These are phyloP conservation scores for Drosophila rhopaloa DNA, from an alignment of 1,140 invertebrate species.

Conservation along the genomic window DNA sequence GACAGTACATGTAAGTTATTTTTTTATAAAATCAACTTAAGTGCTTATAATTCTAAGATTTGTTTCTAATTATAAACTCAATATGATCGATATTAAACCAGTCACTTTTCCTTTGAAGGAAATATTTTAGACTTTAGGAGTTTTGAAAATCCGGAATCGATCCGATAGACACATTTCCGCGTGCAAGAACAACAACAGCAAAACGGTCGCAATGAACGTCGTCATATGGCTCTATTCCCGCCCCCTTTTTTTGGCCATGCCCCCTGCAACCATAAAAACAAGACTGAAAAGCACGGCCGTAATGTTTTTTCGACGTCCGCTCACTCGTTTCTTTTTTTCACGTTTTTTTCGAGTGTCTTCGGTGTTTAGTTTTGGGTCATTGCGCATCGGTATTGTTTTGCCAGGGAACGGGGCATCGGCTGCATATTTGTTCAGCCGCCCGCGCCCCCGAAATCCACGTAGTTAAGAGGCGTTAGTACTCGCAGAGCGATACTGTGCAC, in stretches of 20 bases:
- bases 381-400: constrained; percentile 79
- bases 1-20: no score
- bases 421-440: constrained; percentile 72
- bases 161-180: constrained; percentile 8
- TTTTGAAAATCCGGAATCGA: not conserved
- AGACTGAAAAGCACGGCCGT: constrained; percentile 54
- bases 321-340: constrained; percentile 16
- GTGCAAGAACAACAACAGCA: constrained; percentile 16
- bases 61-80: no score
- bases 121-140: not conserved
- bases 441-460: constrained; percentile 19
- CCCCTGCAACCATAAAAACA: constrained; percentile 46
- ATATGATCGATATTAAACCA: no score
- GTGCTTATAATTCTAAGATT: no score
- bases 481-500: constrained; percentile 32
- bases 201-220: constrained; percentile 43
- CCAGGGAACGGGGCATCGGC: constrained; percentile 41
- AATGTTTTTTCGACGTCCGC: constrained; percentile 63
- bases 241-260: constrained; percentile 7
- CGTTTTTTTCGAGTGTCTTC: constrained; percentile 37
- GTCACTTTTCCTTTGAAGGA: no score
- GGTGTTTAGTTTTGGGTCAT: constrained; percentile 82
- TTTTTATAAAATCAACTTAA: no score
- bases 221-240: constrained; percentile 47
- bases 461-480: constrained; percentile 11